These are phyloP conservation scores for Perca schrenkii DNA, from an alignment of 2,113 vertebrate genomes.

Conservation along the genomic window DNA sequence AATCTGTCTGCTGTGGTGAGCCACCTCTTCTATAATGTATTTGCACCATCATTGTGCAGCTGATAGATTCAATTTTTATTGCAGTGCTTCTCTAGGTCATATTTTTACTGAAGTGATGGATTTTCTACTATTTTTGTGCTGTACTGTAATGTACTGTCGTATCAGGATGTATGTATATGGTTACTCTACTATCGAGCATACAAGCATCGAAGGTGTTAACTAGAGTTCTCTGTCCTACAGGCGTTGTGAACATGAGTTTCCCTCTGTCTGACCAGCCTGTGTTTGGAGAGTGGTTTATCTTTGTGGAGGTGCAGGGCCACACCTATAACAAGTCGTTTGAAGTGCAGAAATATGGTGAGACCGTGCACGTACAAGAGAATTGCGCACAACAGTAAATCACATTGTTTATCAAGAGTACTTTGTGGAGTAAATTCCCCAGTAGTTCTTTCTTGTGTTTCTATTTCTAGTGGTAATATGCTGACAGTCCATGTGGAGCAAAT, in stretches of 20 bases:
- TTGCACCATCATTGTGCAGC: neutral
- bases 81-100: neutral
- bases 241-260: slow-evolving; percentile 92
- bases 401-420: neutral
- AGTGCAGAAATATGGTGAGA: slow-evolving; percentile 95
- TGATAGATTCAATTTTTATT: neutral
- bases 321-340: slow-evolving; percentile 94
- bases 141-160: neutral
- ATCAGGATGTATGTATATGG: neutral
- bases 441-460: neutral
- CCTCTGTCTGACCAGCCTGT: slow-evolving; percentile 95
- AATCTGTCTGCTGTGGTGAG: slow-evolving; percentile 91
- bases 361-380: neutral
- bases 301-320: slow-evolving; percentile 91
- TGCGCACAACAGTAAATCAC: neutral
- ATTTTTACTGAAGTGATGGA: neutral
- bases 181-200: neutral
- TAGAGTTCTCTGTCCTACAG: slow-evolving; percentile 74
- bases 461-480: neutral
- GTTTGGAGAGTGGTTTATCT: slow-evolving; percentile 93
- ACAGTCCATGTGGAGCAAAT: neutral
- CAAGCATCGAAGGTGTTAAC: slow-evolving; percentile 5
- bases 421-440: neutral
- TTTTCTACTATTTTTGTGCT: neutral
- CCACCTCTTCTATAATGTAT: slow-evolving; percentile 2